Evolutionary conservation across 2,888 invertebrate species (phyloP), one percentile per base, ranked within the genome.

Genomic region (Mamestra brassicae): DNA sequence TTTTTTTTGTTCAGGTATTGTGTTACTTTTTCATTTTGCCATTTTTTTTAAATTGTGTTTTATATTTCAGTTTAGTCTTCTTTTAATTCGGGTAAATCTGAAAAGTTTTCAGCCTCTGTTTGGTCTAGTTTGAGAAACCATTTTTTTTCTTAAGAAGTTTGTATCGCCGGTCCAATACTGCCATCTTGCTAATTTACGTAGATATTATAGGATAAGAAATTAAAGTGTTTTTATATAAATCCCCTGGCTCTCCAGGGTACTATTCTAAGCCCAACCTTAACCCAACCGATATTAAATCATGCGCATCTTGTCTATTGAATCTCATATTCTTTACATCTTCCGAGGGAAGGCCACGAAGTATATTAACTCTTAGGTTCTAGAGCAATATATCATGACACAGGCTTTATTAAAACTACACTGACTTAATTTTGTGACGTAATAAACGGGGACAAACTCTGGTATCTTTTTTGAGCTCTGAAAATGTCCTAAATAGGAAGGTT

Each of bases 1-100:
- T 85, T 85, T 82, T 88, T 89, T 80, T n/a, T n/a, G n/a, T n/a
- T 76, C 69, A 57, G 76, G 80, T 83, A 82, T 88, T 88, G 85
- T 85, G 83, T 85, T 85, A 87, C 78, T 86, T 87, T 88, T 77
- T 86, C 84, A 81, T 79, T 83, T 80, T 62, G 64, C 67, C 45
- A 57, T 26, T 60, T 68, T 36, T 42, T 38, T 63, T 15, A 11
- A 66, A 60, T n/a, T 74, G 26, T 26, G 8, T 50, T 26, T 38
- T 62, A 45, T 15, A 54, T 54, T 45, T 3, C 11, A 34, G 15
- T 65, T 57, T 10, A 8, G 4, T 26, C 5, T n/a, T 10, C 15
- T 62, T 79, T 63, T 13, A 47, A 57, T n/a, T 57, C 3, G 2
- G 34, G 3, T 3, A 17, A 26, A 26, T 26, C 42, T 57, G 4